A percentile compares a stretch with the other conserved stretches of the same genome.
Evolutionary conservation across 2,113 vertebrate species (phyloP).

Genomic region (Tiliqua scincoides): DNA sequence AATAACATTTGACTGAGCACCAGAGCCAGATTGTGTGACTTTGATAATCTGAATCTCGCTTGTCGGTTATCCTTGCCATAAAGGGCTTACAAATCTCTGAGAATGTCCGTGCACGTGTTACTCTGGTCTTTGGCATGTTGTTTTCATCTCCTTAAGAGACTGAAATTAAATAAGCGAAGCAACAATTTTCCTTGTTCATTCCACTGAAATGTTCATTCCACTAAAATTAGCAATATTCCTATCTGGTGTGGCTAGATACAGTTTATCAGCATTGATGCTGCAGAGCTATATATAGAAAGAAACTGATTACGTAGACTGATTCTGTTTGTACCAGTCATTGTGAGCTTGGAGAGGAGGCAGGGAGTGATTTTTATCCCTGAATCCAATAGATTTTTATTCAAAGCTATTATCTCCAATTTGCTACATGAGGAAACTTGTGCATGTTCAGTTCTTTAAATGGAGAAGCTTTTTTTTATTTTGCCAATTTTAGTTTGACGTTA

Average conservation of each 20-base stretch:
- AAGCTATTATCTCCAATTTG: neutral
- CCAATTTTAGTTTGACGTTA: neutral
- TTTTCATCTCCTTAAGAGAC: constrained; percentile 14
- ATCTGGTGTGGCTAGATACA: rapidly evolving
- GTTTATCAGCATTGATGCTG: neutral
- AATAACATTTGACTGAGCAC: neutral
- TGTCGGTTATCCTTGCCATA: neutral
- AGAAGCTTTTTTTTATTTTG: neutral
- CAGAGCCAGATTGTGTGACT: neutral
- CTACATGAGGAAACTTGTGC: neutral
- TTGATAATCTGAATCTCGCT: neutral
- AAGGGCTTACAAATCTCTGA: neutral
- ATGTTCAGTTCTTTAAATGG: neutral
- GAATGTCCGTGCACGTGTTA: neutral
- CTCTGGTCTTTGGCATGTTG: constrained; percentile 31
- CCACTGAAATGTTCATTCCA: neutral
- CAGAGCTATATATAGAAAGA: rapidly evolving
- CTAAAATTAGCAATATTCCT: neutral
- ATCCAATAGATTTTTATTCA: constrained; percentile 3
- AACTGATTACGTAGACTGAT: constrained; percentile 6
- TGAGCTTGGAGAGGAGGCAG: neutral
- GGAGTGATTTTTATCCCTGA: neutral
- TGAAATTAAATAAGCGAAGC: neutral
- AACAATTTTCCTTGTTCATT: neutral
- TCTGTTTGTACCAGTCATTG: neutral